phyloP scores from a whole-genome alignment of 2,888 invertebrate species.

The Himalopsyche anomala region DNA sequence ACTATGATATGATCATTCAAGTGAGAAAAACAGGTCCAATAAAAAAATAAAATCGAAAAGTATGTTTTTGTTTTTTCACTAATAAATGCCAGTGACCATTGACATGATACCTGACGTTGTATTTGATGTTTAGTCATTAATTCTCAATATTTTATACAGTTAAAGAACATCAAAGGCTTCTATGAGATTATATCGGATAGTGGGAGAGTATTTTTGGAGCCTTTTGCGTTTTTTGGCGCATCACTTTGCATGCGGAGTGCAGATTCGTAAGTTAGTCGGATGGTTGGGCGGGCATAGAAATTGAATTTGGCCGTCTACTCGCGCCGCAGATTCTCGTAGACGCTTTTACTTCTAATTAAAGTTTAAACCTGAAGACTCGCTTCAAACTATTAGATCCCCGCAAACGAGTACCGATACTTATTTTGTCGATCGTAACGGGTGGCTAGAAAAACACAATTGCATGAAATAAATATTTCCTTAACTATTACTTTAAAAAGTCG shows the following conservation, averaged over 20 bases:
- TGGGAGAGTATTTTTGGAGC: not conserved
- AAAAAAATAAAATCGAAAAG: no score
- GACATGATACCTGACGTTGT: no score
- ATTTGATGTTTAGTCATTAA: no score
- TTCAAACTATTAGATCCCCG: slow-evolving; percentile 52
- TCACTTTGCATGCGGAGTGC: slow-evolving; percentile 18
- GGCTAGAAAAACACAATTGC: not conserved
- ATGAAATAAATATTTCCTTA: no score
- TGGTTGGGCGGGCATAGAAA: slow-evolving; percentile 51
- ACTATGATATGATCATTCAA: no score
- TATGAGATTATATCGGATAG: not conserved
- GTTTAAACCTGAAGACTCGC: slow-evolving; percentile 57
- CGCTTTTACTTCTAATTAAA: slow-evolving; percentile 61
- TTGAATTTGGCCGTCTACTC: slow-evolving; percentile 55
- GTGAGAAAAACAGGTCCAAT: no score
- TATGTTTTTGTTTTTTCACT: no score
- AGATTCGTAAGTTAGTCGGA: not conserved
- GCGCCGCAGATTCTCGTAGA: slow-evolving; percentile 44
- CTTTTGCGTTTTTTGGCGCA: not conserved
- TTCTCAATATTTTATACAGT: no score
- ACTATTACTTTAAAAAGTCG: no score
- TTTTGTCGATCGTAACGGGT: slow-evolving; percentile 44
- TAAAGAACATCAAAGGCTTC: no score
- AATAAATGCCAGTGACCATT: no score
- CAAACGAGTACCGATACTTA: slow-evolving; percentile 56